Evolutionary conservation across 2,113 vertebrate genomes (phyloP).

Genomic region (Oncorhynchus masou): DNA sequence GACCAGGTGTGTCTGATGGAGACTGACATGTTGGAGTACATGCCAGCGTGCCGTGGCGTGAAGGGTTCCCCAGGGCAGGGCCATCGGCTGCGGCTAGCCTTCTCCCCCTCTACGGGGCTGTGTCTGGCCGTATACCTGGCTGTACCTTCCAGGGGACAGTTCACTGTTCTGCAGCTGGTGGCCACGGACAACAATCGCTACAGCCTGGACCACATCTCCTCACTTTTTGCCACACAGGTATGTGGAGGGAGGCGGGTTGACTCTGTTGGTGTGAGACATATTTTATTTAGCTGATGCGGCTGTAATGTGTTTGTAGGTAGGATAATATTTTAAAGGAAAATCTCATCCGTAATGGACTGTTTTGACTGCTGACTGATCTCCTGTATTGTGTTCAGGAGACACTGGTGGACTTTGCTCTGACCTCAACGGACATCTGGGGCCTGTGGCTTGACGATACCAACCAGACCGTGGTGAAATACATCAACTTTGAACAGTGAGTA

Average conservation of each 20-base stretch:
- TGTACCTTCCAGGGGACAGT: slow-evolving; percentile 84
- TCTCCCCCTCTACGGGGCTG: slow-evolving; percentile 80
- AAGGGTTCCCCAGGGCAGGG: slow-evolving; percentile 72
- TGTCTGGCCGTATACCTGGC: slow-evolving; percentile 86
- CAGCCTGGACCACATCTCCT: slow-evolving; percentile 90
- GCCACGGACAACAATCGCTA: slow-evolving; percentile 84
- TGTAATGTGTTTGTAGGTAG: too few relatives aligned
- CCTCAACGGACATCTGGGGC: slow-evolving; percentile 89
- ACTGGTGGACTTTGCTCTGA: slow-evolving; percentile 88
- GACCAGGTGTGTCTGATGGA: slow-evolving; percentile 92
- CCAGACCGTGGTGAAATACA: slow-evolving; percentile 85
- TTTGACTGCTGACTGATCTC: background rate
- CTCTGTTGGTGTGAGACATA: background rate
- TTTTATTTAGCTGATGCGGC: too few relatives aligned
- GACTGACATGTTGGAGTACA: slow-evolving; percentile 85
- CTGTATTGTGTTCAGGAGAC: slow-evolving; percentile 76
- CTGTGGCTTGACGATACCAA: slow-evolving; percentile 92
- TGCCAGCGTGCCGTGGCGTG: slow-evolving; percentile 82
- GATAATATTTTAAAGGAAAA: background rate
- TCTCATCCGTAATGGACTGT: background rate
- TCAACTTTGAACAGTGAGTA: slow-evolving; percentile 94
- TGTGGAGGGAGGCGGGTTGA: background rate
- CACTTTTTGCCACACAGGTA: slow-evolving; percentile 73
- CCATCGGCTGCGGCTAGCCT: slow-evolving; percentile 82
- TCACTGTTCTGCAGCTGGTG: slow-evolving; percentile 89